Evolutionary conservation across 1,140 invertebrate species (phyloP), one percentile per base, ranked within the genome.

Genomic region (Drosophila nigromelanica): DNA sequence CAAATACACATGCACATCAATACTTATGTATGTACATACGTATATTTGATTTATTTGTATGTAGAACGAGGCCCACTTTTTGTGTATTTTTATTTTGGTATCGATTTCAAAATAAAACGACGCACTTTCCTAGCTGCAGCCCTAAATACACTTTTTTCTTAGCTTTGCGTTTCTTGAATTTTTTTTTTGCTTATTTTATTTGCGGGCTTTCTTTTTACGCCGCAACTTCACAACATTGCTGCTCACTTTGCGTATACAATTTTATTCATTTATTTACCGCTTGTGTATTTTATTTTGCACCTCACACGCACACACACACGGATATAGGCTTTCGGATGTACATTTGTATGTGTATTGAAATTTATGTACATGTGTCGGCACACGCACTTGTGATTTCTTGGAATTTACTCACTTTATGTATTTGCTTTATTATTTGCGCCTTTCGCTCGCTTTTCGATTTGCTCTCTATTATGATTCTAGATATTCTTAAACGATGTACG

Each of bases 91-190:
- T 86, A 86, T 87, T 89, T 89, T 83, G 73, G 76, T 89, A 89
- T 89, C 80, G 83, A 89, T 89, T 89, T 89, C 76, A 89, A 89
- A 83, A 87, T 80, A 72, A 81, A 87, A 89, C 85, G 76, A 89
- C 83, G 85, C 83, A 89, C 85, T 89, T 89, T 86, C 69, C 64
- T 66, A 78, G 69, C 71, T 79, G 69, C 70, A 76, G 69, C 67
- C 67, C 60, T 85, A 86, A 86, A 86, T 85, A 80, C 59, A 55
- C 50, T 70, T 69, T 74, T 72, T 76, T 40, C 10, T 51, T 35
- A 8, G 33, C 8, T 35, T 35, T 35, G 7, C 33, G 1, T 10
- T 35, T 35, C 2, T 8, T 35, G 33, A 35, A 10, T 35, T 35
- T 10, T 35, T 35, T 50, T 50, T 40, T 6, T 11, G 5, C 18